Percentiles rank a stretch among this genome's conserved stretches.
phyloP scores from a whole-genome alignment of 2,888 invertebrate genomes.

The Ptilodon capucinus region DNA sequence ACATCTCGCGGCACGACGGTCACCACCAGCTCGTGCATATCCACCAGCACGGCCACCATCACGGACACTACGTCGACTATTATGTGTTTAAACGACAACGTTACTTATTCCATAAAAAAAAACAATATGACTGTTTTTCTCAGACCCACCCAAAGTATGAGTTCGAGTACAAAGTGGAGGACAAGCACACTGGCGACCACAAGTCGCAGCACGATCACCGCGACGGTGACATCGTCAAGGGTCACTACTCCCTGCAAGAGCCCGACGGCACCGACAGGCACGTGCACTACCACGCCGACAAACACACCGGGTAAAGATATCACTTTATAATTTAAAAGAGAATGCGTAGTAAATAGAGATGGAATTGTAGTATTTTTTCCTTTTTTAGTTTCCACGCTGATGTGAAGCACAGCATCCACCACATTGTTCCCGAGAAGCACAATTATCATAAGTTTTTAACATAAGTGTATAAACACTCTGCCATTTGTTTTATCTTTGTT shows the following conservation, averaged over 20 bases:
- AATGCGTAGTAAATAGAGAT: too few relatives aligned
- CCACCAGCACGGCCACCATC: constrained; percentile 17
- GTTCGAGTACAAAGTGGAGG: constrained; percentile 59
- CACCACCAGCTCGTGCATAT: constrained; percentile 30
- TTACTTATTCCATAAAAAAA: too few relatives aligned
- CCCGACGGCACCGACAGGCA: constrained; percentile 72
- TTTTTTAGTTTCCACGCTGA: constrained; percentile 42
- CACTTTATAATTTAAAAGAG: background rate
- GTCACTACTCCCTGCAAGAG: constrained; percentile 78
- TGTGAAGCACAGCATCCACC: constrained; percentile 42
- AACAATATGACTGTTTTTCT: background rate
- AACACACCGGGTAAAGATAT: constrained; percentile 48
- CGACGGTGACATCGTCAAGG: constrained; percentile 81
- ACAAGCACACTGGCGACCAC: constrained; percentile 81
- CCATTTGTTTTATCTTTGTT: constrained; percentile 8
- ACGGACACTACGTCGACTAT: constrained; percentile 31
- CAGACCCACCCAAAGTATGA: constrained; percentile 58
- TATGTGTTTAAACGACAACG: constrained; percentile 17
- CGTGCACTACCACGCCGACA: constrained; percentile 50
- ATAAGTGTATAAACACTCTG: background rate
- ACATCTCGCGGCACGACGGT: constrained; percentile 39
- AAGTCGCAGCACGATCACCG: constrained; percentile 73
- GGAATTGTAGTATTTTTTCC: background rate
- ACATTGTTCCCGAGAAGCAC: constrained; percentile 36
- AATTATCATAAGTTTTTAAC: constrained; percentile 17